Evolutionary conservation across 2,113 vertebrate genomes (phyloP).

Genomic region (Tor tambroides): DNA sequence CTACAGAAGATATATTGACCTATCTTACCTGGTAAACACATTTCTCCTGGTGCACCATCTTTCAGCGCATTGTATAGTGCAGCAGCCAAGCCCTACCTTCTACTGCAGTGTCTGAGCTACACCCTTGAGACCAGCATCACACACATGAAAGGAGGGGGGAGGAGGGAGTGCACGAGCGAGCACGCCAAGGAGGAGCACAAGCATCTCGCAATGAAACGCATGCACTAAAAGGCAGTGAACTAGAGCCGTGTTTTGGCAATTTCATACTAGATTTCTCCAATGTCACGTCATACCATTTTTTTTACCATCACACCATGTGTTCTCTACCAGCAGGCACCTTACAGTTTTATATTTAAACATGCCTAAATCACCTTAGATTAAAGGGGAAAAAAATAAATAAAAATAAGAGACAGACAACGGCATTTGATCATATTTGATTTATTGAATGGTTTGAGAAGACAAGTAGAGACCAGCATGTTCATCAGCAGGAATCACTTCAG

Average conservation of each 20-base stretch:
- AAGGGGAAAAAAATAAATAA: not conserved
- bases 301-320: too few relatives aligned
- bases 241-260: not conserved
- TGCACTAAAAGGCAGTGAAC: not conserved
- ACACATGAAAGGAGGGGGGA: conserved; percentile 47
- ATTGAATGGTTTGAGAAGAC: not conserved
- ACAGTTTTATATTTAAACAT: not conserved
- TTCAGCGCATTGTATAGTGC: conserved; percentile 73
- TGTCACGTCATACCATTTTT: not conserved
- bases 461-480: not conserved
- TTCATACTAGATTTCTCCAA: not conserved
- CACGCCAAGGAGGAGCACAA: conserved; percentile 16
- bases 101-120: conserved; percentile 76
- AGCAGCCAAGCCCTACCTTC: conserved; percentile 68
- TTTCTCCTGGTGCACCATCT: conserved; percentile 82
- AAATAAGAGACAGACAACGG: not conserved
- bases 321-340: not conserved
- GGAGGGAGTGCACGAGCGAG: conserved; percentile 25
- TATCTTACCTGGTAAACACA: conserved; percentile 80
- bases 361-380: too few relatives aligned
- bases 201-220: not conserved
- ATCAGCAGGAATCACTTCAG: not conserved
- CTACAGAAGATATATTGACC: conserved; percentile 22
- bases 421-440: not conserved
- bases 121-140: conserved; percentile 74